Evolutionary conservation across 2,797 vertebrate genomes (phyloP).

Genomic region (Remorina albescens): DNA sequence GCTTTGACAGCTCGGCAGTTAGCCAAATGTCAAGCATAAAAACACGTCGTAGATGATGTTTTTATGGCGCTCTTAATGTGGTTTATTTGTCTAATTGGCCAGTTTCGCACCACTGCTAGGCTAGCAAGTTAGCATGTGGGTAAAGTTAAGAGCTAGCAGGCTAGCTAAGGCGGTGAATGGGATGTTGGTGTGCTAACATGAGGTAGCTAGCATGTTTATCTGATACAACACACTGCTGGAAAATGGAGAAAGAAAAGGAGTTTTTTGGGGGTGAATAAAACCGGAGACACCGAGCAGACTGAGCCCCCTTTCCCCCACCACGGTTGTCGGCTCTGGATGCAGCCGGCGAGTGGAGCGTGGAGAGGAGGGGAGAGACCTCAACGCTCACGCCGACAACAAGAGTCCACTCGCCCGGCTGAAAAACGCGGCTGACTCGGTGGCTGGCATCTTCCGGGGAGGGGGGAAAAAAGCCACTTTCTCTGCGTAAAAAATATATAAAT

Average conservation of each 20-base stretch:
- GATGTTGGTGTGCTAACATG: conserved; percentile 40
- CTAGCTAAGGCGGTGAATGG: conserved; percentile 62
- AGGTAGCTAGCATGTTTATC: conserved; percentile 28
- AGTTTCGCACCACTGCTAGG: neutral
- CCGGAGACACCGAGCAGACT: rapidly evolving
- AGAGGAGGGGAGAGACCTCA: conserved; percentile 21
- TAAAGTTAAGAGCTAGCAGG: conserved; percentile 46
- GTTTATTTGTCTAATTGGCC: neutral
- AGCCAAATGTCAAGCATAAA: neutral
- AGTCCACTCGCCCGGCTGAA: conserved; percentile 23
- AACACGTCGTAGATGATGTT: rapidly evolving
- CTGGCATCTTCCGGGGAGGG: neutral
- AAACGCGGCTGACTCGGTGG: conserved; percentile 63
- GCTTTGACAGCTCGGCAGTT: neutral
- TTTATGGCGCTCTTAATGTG: rapidly evolving
- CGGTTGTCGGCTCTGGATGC: neutral
- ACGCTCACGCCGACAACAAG: conserved; percentile 49
- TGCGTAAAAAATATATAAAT: too few relatives aligned
- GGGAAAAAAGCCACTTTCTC: conserved; percentile 14
- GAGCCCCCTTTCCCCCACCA: neutral
- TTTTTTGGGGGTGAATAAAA: neutral
- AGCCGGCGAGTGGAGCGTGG: too few relatives aligned
- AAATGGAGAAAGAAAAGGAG: neutral
- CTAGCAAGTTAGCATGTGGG: conserved; percentile 38
- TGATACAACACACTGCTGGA: neutral